These are phyloP conservation scores for Psittacara wagleri DNA, from an alignment of 2,113 vertebrate species.

Conservation along the genomic window DNA sequence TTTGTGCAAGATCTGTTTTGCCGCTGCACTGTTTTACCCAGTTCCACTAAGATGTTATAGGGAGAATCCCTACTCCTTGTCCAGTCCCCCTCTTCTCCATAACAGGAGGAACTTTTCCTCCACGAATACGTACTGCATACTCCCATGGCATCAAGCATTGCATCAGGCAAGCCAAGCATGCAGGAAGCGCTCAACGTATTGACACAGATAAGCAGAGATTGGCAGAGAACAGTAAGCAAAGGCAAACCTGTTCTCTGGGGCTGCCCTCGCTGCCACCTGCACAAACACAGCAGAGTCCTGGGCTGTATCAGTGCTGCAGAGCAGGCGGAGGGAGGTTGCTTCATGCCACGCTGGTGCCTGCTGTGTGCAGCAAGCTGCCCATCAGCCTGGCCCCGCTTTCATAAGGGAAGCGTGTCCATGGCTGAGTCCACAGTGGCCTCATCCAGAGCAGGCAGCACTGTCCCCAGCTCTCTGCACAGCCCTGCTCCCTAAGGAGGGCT, in stretches of 20 bases:
- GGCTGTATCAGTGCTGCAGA: not conserved
- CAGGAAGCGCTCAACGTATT: not conserved
- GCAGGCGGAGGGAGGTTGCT: not conserved
- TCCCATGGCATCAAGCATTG: not conserved
- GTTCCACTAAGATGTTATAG: not conserved
- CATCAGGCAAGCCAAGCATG: not conserved
- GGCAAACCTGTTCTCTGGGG: not conserved
- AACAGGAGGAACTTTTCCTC: not conserved
- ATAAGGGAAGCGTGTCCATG: accelerated
- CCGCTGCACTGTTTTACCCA: not conserved
- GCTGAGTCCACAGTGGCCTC: not conserved
- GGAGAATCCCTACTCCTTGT: not conserved
- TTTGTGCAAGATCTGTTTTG: not conserved
- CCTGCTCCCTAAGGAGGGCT: not conserved
- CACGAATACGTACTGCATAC: not conserved
- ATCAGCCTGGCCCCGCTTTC: accelerated
- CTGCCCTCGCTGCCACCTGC: not conserved
- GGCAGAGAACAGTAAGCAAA: not conserved
- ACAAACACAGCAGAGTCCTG: not conserved
- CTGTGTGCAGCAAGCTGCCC: not conserved
- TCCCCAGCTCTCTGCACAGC: accelerated
- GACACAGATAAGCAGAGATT: not conserved
- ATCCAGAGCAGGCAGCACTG: not conserved
- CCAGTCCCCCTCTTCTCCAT: not conserved
- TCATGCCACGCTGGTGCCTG: accelerated